phyloP scores from a whole-genome alignment of 2,797 vertebrate species.

The Sebastes kiyomatsui region DNA sequence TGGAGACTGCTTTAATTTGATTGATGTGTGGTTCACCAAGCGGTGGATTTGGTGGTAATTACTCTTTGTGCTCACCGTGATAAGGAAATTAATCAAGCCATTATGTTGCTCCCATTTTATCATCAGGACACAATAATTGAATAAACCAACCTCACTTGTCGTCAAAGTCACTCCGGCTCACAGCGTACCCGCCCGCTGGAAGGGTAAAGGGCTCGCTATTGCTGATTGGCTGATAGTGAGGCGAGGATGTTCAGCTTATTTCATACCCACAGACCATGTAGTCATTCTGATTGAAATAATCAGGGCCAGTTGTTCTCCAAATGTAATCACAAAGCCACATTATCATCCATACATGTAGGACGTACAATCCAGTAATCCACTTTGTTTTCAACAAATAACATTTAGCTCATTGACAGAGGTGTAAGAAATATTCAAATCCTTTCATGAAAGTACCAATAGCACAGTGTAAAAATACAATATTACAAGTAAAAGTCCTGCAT shows the following conservation, averaged over 20 bases:
- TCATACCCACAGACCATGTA: conserved; percentile 20
- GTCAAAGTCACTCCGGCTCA: conserved; percentile 65
- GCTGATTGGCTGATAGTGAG: conserved; percentile 57
- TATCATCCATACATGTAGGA: not conserved
- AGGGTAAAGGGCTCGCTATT: conserved; percentile 35
- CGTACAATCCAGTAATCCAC: not conserved
- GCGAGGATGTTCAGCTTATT: conserved; percentile 15
- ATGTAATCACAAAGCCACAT: conserved; percentile 37
- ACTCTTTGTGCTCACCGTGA: conserved; percentile 86
- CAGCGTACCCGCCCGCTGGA: conserved; percentile 15
- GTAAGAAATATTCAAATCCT: not conserved
- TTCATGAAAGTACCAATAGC: not conserved
- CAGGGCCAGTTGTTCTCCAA: conserved; percentile 26
- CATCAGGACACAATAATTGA: conserved; percentile 79
- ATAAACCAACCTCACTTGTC: conserved; percentile 79
- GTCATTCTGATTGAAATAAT: conserved; percentile 42
- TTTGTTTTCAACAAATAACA: conserved; percentile 3
- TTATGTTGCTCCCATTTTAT: conserved; percentile 82
- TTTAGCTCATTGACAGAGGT: not conserved
- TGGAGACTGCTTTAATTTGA: conserved; percentile 79
- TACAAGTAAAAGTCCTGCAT: not conserved
- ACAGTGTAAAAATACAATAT: not conserved
- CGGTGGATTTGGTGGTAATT: conserved; percentile 87
- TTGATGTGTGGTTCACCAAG: conserved; percentile 84
- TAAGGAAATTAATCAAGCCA: conserved; percentile 92